Evolutionary conservation across 2,113 vertebrate genomes (phyloP), one percentile per base, ranked within the genome.

Genomic region (Chitala chitala): DNA sequence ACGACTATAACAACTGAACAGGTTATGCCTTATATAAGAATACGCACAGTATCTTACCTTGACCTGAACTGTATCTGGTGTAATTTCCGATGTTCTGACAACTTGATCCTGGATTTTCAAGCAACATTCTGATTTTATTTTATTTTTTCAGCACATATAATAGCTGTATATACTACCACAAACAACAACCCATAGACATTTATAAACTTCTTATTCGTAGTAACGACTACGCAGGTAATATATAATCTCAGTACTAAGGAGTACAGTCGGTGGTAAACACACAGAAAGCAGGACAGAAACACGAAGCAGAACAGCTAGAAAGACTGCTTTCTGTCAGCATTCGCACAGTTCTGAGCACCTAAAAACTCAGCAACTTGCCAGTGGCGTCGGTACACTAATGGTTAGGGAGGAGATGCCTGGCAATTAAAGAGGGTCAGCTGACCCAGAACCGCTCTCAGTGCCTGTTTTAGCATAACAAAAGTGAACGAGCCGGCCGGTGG

Each of bases 71-170:
- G 82, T 90, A 92, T 55, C 91, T 88, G 75, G 89, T 83, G 76
- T 87, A 91, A 85, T 83, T 90, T 10, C 86, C 87, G 13, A 82
- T 78, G 79, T 84, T 92, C 73, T 90, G 89, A 83, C 90, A 92
- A 72, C 89, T 91, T 74, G 90, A 89, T 76, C 89, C 90, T 75
- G 91, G 89, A 82, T 92, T 90, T 76, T 92, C 90, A 6, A 92
- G 89, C 86, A 92, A 79, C 90, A 92, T 92, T 59, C 63, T 82
- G 78, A n/a, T n/a, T n/a, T n/a, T n/a, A n/a, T n/a, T n/a, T n/a
- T n/a, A n/a, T n/a, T n/a, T n/a, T n/a, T n/a, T n/a, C n/a, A n/a
- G n/a, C n/a, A n/a, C n/a, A n/a, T n/a, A n/a, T n/a, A n/a, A n/a
- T n/a, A n/a, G n/a, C n/a, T n/a, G n/a, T n/a, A n/a, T n/a, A n/a